Evolutionary conservation across 2,888 invertebrate species (phyloP).

Genomic region (Himalopsyche anomala): DNA sequence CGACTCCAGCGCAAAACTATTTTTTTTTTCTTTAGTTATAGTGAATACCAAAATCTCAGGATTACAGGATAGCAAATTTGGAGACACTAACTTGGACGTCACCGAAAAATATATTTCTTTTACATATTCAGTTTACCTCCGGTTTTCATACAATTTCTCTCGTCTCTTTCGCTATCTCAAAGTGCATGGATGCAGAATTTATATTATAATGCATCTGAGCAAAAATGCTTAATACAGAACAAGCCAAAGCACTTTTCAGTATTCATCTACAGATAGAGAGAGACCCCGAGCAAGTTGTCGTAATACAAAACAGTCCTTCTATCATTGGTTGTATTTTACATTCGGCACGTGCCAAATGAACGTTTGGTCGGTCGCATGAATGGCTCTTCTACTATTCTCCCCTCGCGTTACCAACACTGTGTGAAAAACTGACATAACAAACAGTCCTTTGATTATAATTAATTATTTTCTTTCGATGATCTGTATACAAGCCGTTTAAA

Average conservation of each 20-base stretch:
- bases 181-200: neutral
- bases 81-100: too few relatives aligned
- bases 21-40: too few relatives aligned
- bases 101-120: neutral
- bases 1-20: too few relatives aligned
- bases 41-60: too few relatives aligned
- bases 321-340: neutral
- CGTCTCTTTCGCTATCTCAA: neutral
- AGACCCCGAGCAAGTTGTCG: neutral
- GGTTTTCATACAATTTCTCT: neutral
- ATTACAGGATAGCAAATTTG: too few relatives aligned
- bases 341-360: slow-evolving; percentile 9
- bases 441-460: neutral
- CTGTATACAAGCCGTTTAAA: neutral
- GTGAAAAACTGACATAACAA: slow-evolving; percentile 29
- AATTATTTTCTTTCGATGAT: neutral
- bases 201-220: neutral
- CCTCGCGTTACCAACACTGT: neutral
- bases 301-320: neutral
- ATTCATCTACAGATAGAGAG: neutral
- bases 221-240: neutral
- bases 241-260: neutral
- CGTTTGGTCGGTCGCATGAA: neutral
- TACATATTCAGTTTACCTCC: neutral
- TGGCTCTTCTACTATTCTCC: neutral